Evolutionary conservation across 2,113 vertebrate species (phyloP), one percentile per base, ranked within the genome.

Genomic region (Motacilla tschutschensis): DNA sequence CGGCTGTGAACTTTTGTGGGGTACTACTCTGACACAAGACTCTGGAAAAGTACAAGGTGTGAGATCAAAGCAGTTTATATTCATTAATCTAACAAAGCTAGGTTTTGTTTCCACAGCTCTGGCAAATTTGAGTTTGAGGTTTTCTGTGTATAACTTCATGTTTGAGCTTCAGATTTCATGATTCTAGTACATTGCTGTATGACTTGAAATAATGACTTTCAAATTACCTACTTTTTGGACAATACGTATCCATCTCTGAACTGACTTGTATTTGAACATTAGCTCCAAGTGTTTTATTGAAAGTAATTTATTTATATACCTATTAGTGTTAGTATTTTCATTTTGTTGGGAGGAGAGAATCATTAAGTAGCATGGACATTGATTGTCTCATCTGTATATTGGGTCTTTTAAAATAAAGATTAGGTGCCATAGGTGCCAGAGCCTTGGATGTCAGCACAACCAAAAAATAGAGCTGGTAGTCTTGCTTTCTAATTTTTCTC

Each of bases 401-500:
- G 74, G 63, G 15, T 54, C 12, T 57, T 86, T 91, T 88, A 6
- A 88, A 95, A 85, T 94, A 92, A 93, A 80, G 80, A 22, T 92
- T 79, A 91, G 28, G 94, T 88, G n/a, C n/a, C 59, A 69, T 89
- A 87, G 51, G 76, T 93, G 21, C 21, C 76, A 91, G 81, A 94
- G 69, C 78, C 86, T 90, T 76, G 44, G 70, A 40, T 90, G 41
- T 74, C 77, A 85, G 43, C 13, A 92, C 53, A 83, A 35, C 40
- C 35, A 62, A 69, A 90, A 88, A 60, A 90, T 63, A 76, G 71
- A 79, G 19, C 47, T 90, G 33, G 3, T 94, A 65, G 84, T 92
- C 93, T 84, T 91, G 78, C 60, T 91, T 94, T 88, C 79, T 92
- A 77, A 94, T 96, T 85, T 93, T 96, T 97, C 62, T 94, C 40